Conservation (phyloP, 2,797 vertebrate genomes). For the Acropternis orthonyx region DNA sequence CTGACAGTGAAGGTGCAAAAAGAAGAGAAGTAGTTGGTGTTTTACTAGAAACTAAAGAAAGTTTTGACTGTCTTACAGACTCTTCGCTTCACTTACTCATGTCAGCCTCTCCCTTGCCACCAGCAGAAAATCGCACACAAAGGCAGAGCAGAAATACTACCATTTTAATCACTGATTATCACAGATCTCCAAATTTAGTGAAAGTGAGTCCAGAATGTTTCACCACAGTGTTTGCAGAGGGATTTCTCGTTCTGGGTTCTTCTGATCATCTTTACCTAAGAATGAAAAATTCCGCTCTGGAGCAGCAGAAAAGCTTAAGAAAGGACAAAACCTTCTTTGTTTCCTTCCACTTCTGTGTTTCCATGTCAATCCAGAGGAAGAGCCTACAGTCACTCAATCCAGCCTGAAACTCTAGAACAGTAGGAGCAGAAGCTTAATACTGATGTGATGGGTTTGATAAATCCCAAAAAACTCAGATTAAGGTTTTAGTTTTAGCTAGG, state of each 20-base stretch:
- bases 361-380: background rate
- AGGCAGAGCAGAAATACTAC: background rate
- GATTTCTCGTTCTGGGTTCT: background rate
- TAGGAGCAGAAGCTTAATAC: background rate
- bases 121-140: background rate
- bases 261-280: background rate
- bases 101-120: background rate
- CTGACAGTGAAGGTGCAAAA: background rate
- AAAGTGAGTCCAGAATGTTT: background rate
- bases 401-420: background rate
- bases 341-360: background rate
- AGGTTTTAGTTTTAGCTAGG: too few relatives aligned
- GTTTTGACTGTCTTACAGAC: background rate
- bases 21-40: background rate
- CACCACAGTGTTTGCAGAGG: background rate
- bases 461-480: too few relatives aligned
- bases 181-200: background rate
- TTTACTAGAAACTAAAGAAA: background rate
- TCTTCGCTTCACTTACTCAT: background rate
- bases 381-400: background rate
- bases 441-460: too few relatives aligned
- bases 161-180: background rate
- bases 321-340: background rate
- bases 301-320: background rate
- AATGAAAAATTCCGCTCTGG: background rate